Conservation (phyloP, 2,888 invertebrate species). For the Amphipoea lucens region DNA sequence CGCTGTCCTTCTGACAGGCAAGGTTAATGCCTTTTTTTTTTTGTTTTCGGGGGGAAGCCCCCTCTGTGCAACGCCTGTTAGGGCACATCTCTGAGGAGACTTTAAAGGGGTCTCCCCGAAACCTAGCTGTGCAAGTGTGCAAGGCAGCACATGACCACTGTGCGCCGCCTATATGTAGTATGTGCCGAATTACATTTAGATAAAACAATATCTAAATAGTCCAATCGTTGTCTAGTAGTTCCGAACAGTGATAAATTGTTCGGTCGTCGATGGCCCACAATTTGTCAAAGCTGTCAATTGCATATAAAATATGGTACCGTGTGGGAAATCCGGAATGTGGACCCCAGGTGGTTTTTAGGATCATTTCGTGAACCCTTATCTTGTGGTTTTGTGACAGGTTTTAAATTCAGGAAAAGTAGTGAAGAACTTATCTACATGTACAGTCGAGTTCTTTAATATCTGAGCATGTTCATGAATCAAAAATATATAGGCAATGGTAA, state of each 20-base stretch:
- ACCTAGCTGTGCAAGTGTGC: no score
- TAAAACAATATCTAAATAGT: constrained; percentile 13
- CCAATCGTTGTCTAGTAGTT: constrained; percentile 28
- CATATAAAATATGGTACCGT: constrained; percentile 46
- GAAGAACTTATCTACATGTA: no score
- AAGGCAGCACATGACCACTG: no score
- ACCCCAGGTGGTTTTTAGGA: constrained; percentile 40
- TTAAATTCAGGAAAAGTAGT: constrained; percentile 1
- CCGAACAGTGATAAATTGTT: constrained; percentile 38
- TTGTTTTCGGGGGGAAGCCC: no score
- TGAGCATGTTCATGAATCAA: no score
- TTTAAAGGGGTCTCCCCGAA: no score
- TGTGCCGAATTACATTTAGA: background rate
- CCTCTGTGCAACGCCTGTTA: no score
- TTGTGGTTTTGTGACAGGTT: constrained; percentile 33
- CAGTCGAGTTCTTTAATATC: no score
- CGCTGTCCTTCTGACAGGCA: no score
- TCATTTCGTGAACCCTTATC: constrained; percentile 40
- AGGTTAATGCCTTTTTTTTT: no score
- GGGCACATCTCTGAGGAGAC: no score
- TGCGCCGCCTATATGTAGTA: background rate
- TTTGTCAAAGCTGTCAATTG: constrained; percentile 53
- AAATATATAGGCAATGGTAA: no score
- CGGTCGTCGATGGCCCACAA: constrained; percentile 9
- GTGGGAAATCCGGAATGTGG: constrained; percentile 15